Evolutionary conservation across 2,888 invertebrate genomes (phyloP), one percentile per base, ranked within the genome.

Genomic region (Cantharis rustica): DNA sequence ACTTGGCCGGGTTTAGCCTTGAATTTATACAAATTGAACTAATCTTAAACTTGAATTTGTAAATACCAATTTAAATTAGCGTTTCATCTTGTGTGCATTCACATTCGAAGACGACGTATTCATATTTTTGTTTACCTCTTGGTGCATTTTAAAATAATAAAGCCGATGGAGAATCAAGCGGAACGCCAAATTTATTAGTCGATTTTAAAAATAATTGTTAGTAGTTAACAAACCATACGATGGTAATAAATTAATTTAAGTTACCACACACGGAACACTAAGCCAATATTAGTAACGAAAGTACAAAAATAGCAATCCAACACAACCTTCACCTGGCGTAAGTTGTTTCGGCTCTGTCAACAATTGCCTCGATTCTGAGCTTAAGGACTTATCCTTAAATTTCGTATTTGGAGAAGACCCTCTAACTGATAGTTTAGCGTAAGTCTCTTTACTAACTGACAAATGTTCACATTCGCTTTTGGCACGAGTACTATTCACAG

Each of bases 301-400:
- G 75, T 73, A 73, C 75, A 75, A 74, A 80, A 80, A 79, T 80
- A 80, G 78, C 75, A 71, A 68, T 68, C 20, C 16, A 76, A 68
- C 63, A 76, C 68, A 78, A 76, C 73, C 75, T 79, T 80, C 78
- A 79, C 78, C 79, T 78, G 79, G 78, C 68, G 77, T 76, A 27
- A 68, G 77, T 63, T 76, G 71, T 75, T 71, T 74, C 47, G 69
- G 74, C 72, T 78, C 78, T 79, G 81, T 81, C 78, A 81, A 75
- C 77, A 77, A 80, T 69, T 75, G 73, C 77, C 80, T 77, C 74
- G 81, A 76, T 17, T 80, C 80, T 47, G 80, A 68, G 64, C 74
- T 69, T 61, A 64, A 66, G 31, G 71, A 70, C 31, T 62, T 71
- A 69, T 76, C 77, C 75, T 72, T 75, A n/a, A 61, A 27, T 71